Evolutionary conservation across 2,113 vertebrate genomes (phyloP).

Genomic region (Antechinus flavipes): DNA sequence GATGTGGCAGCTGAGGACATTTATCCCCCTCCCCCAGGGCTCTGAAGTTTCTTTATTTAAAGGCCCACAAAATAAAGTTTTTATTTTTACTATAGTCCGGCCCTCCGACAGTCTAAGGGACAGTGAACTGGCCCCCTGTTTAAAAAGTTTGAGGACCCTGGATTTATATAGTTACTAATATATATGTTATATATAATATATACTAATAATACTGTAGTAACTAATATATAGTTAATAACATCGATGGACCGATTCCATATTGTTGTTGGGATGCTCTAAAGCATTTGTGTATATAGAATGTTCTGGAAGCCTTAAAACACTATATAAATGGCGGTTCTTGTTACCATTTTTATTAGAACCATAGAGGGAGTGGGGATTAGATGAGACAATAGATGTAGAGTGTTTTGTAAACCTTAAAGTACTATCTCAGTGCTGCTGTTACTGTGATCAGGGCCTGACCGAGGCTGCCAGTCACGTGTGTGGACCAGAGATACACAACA

Average conservation of each 20-base stretch:
- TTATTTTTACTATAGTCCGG: too few relatives aligned
- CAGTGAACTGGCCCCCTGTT: too few relatives aligned
- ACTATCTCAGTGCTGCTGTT: neutral
- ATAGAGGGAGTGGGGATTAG: neutral
- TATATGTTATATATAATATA: too few relatives aligned
- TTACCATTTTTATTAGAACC: neutral
- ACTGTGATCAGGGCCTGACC: neutral
- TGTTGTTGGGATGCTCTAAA: neutral
- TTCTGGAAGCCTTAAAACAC: neutral
- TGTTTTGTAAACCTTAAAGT: neutral
- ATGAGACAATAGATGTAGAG: neutral
- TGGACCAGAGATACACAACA: neutral
- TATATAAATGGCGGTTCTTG: neutral
- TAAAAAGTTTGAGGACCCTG: too few relatives aligned
- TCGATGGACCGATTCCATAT: neutral
- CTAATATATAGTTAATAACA: neutral
- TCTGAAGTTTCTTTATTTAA: too few relatives aligned
- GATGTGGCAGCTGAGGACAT: too few relatives aligned
- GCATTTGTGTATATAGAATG: neutral
- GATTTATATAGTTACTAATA: too few relatives aligned
- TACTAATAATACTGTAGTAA: too few relatives aligned
- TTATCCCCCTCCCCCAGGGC: too few relatives aligned
- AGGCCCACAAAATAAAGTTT: too few relatives aligned
- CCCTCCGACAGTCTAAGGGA: too few relatives aligned
- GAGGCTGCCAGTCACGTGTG: neutral